phyloP scores from a whole-genome alignment of 2,888 invertebrate species.

The Drosophila limbata region DNA sequence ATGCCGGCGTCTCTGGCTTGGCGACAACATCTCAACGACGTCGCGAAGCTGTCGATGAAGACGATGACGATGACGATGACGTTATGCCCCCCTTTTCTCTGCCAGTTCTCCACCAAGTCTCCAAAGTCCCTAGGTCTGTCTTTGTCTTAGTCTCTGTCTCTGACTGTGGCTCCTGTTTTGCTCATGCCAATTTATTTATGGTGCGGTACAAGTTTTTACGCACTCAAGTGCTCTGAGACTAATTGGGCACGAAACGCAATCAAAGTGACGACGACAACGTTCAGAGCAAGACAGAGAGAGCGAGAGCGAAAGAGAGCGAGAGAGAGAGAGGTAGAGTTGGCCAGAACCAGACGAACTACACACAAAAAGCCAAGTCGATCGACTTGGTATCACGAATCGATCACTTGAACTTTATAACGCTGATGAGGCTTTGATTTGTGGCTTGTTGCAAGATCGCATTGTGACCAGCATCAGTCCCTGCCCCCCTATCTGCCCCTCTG shows the following conservation, averaged over 20 bases:
- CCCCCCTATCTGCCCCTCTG: background rate
- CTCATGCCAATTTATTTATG: constrained; percentile 84
- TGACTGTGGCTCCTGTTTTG: constrained; percentile 75
- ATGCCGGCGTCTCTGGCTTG: constrained; percentile 67
- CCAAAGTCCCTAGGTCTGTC: constrained; percentile 23
- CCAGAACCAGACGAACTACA: constrained; percentile 12
- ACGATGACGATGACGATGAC: constrained; percentile 38
- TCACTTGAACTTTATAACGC: constrained; percentile 79
- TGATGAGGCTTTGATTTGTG: constrained; percentile 79
- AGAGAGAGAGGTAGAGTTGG: constrained; percentile 14
- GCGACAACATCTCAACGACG: constrained; percentile 68
- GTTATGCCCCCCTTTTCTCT: constrained; percentile 6
- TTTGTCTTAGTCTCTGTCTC: constrained; percentile 58
- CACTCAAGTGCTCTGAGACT: constrained; percentile 85
- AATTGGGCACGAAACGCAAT: constrained; percentile 85
- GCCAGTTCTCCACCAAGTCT: background rate
- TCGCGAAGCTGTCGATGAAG: constrained; percentile 63
- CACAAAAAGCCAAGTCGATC: constrained; percentile 37
- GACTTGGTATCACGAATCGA: constrained; percentile 67
- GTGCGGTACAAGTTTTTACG: constrained; percentile 85
- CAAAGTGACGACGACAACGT: constrained; percentile 79
- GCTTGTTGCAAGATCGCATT: constrained; percentile 41
- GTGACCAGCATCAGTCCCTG: constrained; percentile 21
- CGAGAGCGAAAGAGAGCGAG: constrained; percentile 14
- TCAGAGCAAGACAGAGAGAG: constrained; percentile 15